These are phyloP conservation scores for Lasiurus cinereus DNA, from an alignment of 2,113 vertebrate species.

Conservation along the genomic window DNA sequence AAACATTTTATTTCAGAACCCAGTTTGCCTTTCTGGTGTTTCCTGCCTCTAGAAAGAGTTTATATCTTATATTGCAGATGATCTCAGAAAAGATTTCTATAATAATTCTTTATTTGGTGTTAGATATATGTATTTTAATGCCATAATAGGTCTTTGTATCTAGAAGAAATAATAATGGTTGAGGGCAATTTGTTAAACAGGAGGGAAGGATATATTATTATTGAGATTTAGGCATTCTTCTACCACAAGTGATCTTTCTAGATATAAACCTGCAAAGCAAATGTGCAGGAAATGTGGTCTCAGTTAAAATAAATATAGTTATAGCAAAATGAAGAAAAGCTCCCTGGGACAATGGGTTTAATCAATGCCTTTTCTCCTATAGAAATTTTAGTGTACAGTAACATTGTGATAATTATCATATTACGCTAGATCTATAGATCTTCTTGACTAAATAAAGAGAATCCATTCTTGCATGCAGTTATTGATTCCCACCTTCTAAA, in stretches of 20 bases:
- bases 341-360: not conserved
- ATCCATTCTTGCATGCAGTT: not conserved
- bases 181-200: conserved; percentile 64
- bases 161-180: conserved; percentile 48
- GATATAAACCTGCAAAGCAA: not conserved
- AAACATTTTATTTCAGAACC: conserved; percentile 54
- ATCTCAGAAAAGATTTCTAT: not conserved
- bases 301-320: conserved; percentile 35
- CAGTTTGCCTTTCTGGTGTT: not conserved
- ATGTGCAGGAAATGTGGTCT: not conserved
- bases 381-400: not conserved
- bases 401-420: not conserved
- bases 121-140: not conserved
- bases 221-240: conserved; percentile 48
- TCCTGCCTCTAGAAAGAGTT: not conserved
- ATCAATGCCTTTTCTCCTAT: not conserved
- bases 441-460: not conserved
- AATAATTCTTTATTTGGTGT: not conserved
- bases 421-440: not conserved
- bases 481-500: conserved; percentile 34
- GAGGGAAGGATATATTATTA: not conserved
- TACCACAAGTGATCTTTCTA: not conserved
- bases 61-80: not conserved
- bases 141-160: not conserved
- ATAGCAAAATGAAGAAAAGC: not conserved